Percentiles rank a stretch among this genome's conserved stretches.
phyloP scores from a whole-genome alignment of 2,888 invertebrate species.

The Deroplatys truncata region DNA sequence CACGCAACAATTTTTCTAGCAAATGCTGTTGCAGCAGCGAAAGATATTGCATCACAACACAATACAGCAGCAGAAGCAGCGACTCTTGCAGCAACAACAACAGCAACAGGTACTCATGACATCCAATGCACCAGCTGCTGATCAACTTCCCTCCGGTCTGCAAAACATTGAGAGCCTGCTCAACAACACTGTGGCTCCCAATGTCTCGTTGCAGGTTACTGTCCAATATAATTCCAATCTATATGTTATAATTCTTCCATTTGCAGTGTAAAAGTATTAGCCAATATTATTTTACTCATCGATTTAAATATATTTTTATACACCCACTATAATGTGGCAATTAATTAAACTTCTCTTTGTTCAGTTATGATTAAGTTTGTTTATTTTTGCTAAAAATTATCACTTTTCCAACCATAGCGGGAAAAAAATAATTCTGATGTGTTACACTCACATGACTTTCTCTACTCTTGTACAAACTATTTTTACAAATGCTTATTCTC shows the following conservation, averaged over 20 bases:
- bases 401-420: too few species aligned
- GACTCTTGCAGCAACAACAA: constrained; percentile 73
- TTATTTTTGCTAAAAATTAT: too few species aligned
- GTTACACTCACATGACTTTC: too few species aligned
- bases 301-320: neutral
- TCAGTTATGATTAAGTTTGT: too few species aligned
- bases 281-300: neutral
- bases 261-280: too few species aligned
- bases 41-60: constrained; percentile 39
- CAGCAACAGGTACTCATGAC: constrained; percentile 78
- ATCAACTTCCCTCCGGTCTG: constrained; percentile 51
- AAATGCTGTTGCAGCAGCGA: constrained; percentile 47
- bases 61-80: constrained; percentile 51
- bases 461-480: too few species aligned
- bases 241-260: too few species aligned
- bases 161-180: constrained; percentile 79
- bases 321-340: neutral
- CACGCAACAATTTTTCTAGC: constrained; percentile 38
- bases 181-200: constrained; percentile 82
- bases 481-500: too few species aligned
- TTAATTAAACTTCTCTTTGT: too few species aligned
- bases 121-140: constrained; percentile 65
- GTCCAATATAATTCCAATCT: too few species aligned
- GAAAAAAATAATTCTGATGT: too few species aligned
- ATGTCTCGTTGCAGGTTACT: constrained; percentile 70